Conservation (phyloP, 2,113 vertebrate species). For the Pachycephala philippinensis region DNA sequence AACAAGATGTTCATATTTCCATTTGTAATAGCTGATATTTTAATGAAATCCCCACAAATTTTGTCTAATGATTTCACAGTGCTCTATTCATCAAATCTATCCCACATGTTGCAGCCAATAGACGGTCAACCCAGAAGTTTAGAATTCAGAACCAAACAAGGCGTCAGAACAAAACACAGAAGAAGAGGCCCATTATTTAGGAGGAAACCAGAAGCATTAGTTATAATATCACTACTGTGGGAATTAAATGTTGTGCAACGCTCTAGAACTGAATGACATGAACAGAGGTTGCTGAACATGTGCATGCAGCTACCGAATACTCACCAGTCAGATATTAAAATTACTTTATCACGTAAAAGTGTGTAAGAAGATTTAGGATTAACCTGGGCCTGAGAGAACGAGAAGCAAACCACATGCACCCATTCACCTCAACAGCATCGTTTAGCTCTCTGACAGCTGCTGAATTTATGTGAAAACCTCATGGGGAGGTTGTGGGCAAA, state of each 20-base stretch:
- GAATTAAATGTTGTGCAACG: neutral
- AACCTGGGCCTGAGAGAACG: neutral
- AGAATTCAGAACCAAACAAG: neutral
- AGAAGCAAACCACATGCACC: fast-evolving
- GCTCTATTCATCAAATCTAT: neutral
- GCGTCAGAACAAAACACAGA: neutral
- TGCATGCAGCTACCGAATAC: neutral
- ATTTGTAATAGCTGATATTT: neutral
- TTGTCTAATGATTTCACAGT: neutral
- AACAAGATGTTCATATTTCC: neutral
- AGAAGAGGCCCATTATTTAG: neutral
- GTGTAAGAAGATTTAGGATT: neutral
- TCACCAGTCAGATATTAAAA: neutral
- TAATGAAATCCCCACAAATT: neutral
- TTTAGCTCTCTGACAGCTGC: neutral
- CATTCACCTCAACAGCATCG: neutral
- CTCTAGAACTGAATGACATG: neutral
- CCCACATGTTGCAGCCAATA: neutral
- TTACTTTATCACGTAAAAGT: neutral
- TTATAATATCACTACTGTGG: neutral
- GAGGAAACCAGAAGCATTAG: neutral
- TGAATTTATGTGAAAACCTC: neutral
- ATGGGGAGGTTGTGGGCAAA: neutral
- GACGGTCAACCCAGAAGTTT: neutral
- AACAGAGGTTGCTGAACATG: neutral